Evolutionary conservation across 2,113 vertebrate species (phyloP).

Genomic region (Dolichallabes microphthalmus): DNA sequence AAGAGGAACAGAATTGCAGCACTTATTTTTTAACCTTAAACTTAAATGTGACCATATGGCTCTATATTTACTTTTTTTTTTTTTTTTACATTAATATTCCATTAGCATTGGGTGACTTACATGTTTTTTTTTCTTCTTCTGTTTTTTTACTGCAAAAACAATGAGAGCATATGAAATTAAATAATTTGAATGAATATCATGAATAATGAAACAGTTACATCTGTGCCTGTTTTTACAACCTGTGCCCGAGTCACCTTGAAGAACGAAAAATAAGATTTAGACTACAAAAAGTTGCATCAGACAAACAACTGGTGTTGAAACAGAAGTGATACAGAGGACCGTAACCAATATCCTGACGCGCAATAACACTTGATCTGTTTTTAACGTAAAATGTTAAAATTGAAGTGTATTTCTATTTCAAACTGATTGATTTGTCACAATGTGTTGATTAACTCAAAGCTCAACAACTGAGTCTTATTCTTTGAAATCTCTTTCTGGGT

Average conservation of each 20-base stretch:
- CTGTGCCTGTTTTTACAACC: conserved; percentile 13
- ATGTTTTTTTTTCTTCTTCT: background rate
- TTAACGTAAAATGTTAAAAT: background rate
- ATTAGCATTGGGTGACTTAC: background rate
- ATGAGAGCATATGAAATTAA: background rate
- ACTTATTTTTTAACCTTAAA: background rate
- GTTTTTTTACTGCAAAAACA: conserved; percentile 2
- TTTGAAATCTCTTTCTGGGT: background rate
- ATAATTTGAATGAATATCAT: conserved; percentile 15
- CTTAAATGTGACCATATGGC: background rate
- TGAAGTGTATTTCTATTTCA: background rate
- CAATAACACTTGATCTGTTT: background rate
- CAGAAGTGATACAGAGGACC: background rate
- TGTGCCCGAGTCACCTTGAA: conserved; percentile 9
- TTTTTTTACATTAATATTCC: background rate
- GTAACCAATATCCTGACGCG: background rate
- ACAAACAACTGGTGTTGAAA: background rate
- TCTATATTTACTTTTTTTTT: background rate
- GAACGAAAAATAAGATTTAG: background rate
- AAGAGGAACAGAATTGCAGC: background rate
- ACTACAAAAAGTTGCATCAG: background rate
- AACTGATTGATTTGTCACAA: background rate
- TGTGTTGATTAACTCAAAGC: background rate
- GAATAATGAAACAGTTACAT: conserved; percentile 14
- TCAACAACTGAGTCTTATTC: background rate